Evolutionary conservation across 2,797 vertebrate genomes (phyloP), one percentile per base, ranked within the genome.

Genomic region (Discoglossus pictus): DNA sequence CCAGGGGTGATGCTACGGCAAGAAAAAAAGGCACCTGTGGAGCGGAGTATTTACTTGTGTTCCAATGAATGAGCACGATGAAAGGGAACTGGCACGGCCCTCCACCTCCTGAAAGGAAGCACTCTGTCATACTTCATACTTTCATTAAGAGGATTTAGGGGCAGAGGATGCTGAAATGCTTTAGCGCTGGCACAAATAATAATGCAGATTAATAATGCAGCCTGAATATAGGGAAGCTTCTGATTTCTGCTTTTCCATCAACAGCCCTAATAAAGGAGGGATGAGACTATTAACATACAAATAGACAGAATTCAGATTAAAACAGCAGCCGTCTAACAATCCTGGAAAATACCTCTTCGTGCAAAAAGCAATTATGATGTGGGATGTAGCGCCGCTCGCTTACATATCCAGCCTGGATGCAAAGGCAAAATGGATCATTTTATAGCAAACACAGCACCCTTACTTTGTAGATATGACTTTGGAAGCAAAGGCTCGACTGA

Each of bases 241-340:
- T 76, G 81, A 87, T 85, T 85, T 83, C 79, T 75, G 76, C 82
- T 79, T 86, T 86, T 84, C 82, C 75, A 82, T 82, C 79, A 75
- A 81, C 80, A 73, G 82, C 68, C 68, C 78, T 79, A 82, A 86
- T 87, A 88, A 89, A 78, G 69, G 68, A 66, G 63, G 69, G 74
- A 82, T 84, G 78, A 82, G 84, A 82, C 74, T 82, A 87, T 89
- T 90, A 88, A 83, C 85, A 86, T 87, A 87, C 80, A 87, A 88
- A 88, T 87, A 84, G 85, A 80, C 78, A 82, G 77, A 67, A 48
- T 84, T 82, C 80, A 84, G 82, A 87, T 88, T 87, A 84, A 85
- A 86, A 79, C 75, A 83, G 84, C 83, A 61, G 74, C 71, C 47
- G 53, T 61, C 77, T 74, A 67, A 81, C 27, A 34, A 74, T 75